These are phyloP conservation scores for Amphibalanus amphitrite DNA, from an alignment of 1,140 invertebrate species.

Conservation along the genomic window DNA sequence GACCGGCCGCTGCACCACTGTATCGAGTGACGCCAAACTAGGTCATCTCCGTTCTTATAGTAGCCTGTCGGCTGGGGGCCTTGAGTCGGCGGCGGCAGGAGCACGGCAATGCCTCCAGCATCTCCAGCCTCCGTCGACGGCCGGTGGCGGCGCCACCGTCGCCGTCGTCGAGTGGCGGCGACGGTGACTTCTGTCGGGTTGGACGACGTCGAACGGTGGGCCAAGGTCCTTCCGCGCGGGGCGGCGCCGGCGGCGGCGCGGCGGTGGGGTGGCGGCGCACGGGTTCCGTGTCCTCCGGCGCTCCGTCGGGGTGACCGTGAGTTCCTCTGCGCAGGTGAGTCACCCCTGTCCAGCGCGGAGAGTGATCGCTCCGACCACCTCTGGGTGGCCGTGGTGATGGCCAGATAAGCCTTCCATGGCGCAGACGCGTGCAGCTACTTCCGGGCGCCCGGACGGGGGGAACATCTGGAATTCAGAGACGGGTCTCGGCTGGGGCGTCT, in stretches of 20 bases:
- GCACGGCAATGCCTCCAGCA: background rate
- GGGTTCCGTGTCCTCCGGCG: background rate
- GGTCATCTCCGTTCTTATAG: background rate
- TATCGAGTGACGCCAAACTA: background rate
- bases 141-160: background rate
- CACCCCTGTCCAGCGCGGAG: background rate
- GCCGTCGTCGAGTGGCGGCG: too few species aligned
- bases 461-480: too few species aligned
- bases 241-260: too few species aligned
- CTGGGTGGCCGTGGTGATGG: too few species aligned
- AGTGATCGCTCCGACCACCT: background rate
- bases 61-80: background rate
- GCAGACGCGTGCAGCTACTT: background rate
- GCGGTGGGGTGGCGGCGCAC: too few species aligned
- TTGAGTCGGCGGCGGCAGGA: background rate
- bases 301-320: background rate
- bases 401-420: too few species aligned
- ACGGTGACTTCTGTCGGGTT: background rate
- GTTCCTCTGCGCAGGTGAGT: background rate
- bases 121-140: too few species aligned
- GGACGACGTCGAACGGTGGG: background rate
- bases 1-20: background rate
- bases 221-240: background rate
- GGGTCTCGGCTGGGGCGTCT: too few species aligned
- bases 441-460: too few species aligned